These are phyloP conservation scores for Tetragnatha versicolor DNA, from an alignment of 1,140 invertebrate genomes.

Conservation along the genomic window DNA sequence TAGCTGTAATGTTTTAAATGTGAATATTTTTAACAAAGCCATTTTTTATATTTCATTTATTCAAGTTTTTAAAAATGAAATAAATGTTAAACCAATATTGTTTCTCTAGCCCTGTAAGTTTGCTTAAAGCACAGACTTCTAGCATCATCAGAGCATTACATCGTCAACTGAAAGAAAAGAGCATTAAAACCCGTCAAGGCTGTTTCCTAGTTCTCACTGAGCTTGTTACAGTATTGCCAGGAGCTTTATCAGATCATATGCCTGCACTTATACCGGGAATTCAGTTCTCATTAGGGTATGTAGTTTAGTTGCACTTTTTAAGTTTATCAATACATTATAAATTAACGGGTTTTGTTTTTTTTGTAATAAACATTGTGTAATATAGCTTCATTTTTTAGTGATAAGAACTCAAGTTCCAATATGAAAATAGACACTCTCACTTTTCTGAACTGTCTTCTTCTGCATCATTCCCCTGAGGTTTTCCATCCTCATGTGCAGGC, in stretches of 20 bases:
- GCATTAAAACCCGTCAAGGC: constrained; percentile 90
- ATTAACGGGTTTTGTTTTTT: neutral
- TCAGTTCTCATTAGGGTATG: constrained; percentile 82
- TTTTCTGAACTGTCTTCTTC: constrained; percentile 87
- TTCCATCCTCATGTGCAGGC: constrained; percentile 82
- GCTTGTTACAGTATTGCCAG: constrained; percentile 86
- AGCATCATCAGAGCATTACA: constrained; percentile 87
- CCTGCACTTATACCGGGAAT: constrained; percentile 87
- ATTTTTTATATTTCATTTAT: too few relatives aligned
- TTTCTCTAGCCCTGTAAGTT: constrained; percentile 51
- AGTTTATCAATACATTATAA: neutral
- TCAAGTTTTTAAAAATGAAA: too few relatives aligned
- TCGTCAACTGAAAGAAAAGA: constrained; percentile 90
- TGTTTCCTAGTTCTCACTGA: constrained; percentile 91
- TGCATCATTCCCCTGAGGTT: constrained; percentile 80
- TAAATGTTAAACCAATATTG: too few relatives aligned
- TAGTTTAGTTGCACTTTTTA: neutral
- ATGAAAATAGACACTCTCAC: constrained; percentile 98
- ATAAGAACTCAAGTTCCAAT: constrained; percentile 94
- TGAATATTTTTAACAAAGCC: too few relatives aligned
- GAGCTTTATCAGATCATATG: constrained; percentile 85
- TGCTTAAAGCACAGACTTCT: constrained; percentile 70
- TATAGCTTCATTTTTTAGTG: constrained; percentile 67
- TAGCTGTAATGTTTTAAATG: too few relatives aligned
- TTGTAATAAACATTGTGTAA: constrained; percentile 3